phyloP scores from a whole-genome alignment of 2,113 vertebrate genomes.

The Gorsachius goisagi region DNA sequence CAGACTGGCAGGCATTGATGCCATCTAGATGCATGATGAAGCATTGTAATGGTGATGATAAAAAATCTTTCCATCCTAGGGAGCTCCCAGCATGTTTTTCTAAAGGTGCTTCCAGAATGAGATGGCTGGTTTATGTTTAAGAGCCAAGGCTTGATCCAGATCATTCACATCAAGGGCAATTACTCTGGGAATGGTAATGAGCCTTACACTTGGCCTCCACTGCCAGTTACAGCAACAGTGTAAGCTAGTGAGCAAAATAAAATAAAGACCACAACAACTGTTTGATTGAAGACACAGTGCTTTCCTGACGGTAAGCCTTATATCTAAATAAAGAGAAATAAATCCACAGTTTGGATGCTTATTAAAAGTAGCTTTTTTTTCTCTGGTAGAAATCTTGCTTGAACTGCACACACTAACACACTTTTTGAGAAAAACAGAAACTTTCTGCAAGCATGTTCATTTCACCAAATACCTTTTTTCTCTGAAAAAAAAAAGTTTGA shows the following conservation, averaged over 20 bases:
- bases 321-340: background rate
- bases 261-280: background rate
- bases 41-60: background rate
- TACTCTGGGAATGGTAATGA: slow-evolving; percentile 5
- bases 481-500: background rate
- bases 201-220: background rate
- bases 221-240: background rate
- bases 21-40: background rate
- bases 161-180: background rate
- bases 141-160: background rate
- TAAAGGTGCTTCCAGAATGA: background rate
- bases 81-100: background rate
- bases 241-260: background rate
- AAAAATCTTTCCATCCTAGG: background rate
- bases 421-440: background rate
- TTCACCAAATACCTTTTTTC: background rate
- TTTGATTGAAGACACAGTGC: background rate
- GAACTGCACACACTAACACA: background rate
- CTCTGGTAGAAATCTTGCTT: background rate
- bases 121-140: background rate
- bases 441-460: background rate
- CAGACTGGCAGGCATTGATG: background rate
- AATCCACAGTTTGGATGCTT: background rate
- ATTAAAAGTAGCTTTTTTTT: background rate
- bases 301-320: background rate